phyloP scores from a whole-genome alignment of 1,140 invertebrate genomes.

The Ridgeia piscesae region DNA sequence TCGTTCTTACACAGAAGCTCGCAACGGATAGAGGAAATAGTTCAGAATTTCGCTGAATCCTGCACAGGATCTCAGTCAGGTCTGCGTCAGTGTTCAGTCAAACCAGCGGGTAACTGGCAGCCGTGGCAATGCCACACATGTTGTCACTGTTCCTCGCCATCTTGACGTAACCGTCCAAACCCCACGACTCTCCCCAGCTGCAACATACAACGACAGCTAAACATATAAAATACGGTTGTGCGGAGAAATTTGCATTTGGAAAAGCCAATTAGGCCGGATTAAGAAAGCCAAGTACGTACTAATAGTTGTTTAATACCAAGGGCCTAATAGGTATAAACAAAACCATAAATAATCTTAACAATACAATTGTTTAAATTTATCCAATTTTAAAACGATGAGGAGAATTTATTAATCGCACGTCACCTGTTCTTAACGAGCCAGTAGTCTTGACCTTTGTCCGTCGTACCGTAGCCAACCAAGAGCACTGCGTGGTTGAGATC shows the following conservation, averaged over 20 bases:
- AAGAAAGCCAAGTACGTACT: neutral
- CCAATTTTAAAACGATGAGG: too few relatives aligned
- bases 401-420: neutral
- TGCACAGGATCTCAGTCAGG: neutral
- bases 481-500: constrained; percentile 33
- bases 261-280: neutral
- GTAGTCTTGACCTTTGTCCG: constrained; percentile 43
- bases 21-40: neutral
- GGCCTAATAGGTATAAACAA: too few relatives aligned
- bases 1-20: neutral
- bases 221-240: neutral
- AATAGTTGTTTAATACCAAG: too few relatives aligned
- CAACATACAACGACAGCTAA: neutral
- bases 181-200: constrained; percentile 55
- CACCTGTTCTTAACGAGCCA: constrained; percentile 37
- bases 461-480: constrained; percentile 42
- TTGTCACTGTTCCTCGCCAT: constrained; percentile 61
- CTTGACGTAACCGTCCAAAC: constrained; percentile 61
- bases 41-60: neutral
- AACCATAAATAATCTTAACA: too few relatives aligned
- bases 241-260: neutral
- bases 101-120: constrained; percentile 24
- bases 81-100: constrained; percentile 31
- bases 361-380: too few relatives aligned
- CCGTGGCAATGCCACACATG: constrained; percentile 51